phyloP scores from a whole-genome alignment of 1,140 invertebrate species.

The Cheumatopsyche charites region DNA sequence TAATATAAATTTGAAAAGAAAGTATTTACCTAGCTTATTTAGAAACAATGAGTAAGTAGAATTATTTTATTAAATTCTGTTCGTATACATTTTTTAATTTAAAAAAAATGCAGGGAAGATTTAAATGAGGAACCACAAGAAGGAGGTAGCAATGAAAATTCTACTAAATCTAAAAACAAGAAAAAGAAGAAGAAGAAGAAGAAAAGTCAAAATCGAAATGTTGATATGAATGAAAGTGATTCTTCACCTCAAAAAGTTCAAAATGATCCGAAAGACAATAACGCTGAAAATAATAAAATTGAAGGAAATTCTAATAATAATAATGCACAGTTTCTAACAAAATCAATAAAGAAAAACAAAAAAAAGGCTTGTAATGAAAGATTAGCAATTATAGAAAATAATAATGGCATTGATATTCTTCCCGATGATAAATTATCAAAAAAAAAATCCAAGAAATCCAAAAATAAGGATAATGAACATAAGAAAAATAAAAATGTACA shows the following conservation, averaged over 20 bases:
- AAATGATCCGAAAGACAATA: conserved; percentile 46
- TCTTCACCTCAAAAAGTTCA: neutral
- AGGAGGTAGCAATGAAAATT: conserved; percentile 49
- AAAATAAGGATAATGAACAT: neutral
- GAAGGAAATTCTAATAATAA: too few species aligned
- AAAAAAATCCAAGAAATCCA: conserved; percentile 42
- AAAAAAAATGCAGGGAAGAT: conserved; percentile 51
- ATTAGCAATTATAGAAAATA: neutral
- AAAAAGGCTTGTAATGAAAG: neutral
- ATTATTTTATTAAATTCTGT: conserved; percentile 42
- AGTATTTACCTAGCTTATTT: conserved; percentile 85
- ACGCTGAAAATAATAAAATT: conserved; percentile 21
- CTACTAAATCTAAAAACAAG: conserved; percentile 54
- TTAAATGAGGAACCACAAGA: conserved; percentile 45
- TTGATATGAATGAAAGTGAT: neutral
- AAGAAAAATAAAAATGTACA: neutral
- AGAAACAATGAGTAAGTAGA: conserved; percentile 60
- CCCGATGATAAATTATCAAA: conserved; percentile 43
- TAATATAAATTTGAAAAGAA: conserved; percentile 77
- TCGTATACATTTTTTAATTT: neutral
- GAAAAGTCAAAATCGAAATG: conserved; percentile 3
- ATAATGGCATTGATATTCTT: conserved; percentile 24
- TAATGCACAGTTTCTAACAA: too few species aligned
- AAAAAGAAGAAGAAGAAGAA: conserved; percentile 52
- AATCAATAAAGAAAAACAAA: too few species aligned